Conservation (phyloP, 2,888 invertebrate species). For the Meliscaeva auricollis region DNA sequence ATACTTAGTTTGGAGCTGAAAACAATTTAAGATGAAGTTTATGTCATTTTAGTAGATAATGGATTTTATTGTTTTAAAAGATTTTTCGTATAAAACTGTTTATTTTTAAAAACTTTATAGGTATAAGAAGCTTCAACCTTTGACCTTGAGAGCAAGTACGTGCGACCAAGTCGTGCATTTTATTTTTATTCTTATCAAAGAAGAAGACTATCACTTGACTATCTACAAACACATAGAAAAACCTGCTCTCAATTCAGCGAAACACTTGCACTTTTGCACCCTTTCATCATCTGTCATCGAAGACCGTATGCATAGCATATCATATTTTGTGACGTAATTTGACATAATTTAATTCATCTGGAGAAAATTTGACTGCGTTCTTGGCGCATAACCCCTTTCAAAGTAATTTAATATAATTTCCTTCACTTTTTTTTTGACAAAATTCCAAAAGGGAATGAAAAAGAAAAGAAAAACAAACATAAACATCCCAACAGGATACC, state of each 20-base stretch:
- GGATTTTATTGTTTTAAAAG: too few species aligned
- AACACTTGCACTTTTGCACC: constrained; percentile 20
- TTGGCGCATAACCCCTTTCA: constrained; percentile 54
- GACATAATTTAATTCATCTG: constrained; percentile 63
- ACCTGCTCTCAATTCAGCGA: neutral
- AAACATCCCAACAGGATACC: constrained; percentile 71
- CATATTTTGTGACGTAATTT: constrained; percentile 52
- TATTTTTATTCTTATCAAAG: too few species aligned
- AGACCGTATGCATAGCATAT: neutral
- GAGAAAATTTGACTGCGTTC: constrained; percentile 47
- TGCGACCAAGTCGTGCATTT: too few species aligned
- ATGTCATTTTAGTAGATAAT: too few species aligned
- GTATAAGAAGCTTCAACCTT: too few species aligned
- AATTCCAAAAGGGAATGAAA: constrained; percentile 18
- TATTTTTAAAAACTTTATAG: too few species aligned
- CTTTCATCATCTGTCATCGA: constrained; percentile 34
- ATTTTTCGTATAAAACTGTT: too few species aligned
- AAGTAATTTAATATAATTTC: constrained; percentile 65
- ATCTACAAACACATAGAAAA: too few species aligned
- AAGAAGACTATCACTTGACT: too few species aligned
- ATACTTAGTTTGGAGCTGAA: too few species aligned
- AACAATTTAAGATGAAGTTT: too few species aligned
- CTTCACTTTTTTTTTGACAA: neutral
- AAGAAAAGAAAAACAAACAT: constrained; percentile 65
- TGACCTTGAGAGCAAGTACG: too few species aligned